Evolutionary conservation across 2,113 vertebrate genomes (phyloP).

Genomic region (Rafetus swinhoei): DNA sequence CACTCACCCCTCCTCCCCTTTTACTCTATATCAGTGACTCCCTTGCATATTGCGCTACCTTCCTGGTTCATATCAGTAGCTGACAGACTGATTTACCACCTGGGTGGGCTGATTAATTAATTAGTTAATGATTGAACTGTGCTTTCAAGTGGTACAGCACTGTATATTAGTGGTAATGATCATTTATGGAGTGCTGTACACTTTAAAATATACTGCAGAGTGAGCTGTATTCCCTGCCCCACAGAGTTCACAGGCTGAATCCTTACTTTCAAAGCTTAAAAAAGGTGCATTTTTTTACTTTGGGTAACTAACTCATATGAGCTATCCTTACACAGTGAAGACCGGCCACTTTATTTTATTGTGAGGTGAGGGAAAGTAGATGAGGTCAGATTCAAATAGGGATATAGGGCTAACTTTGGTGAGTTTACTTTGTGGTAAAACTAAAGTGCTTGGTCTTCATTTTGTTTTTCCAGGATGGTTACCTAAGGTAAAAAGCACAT

Average conservation of each 20-base stretch:
- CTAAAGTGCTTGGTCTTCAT: background rate
- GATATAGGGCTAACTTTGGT: background rate
- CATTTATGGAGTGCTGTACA: background rate
- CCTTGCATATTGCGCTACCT: background rate
- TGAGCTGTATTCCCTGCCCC: background rate
- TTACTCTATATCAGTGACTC: background rate
- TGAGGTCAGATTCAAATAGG: background rate
- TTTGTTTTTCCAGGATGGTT: background rate
- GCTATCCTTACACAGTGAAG: background rate
- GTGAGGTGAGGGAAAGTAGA: background rate
- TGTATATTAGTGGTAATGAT: background rate
- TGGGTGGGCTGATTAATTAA: background rate
- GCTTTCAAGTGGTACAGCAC: background rate
- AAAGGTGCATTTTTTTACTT: background rate
- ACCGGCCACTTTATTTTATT: background rate
- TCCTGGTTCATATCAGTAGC: background rate
- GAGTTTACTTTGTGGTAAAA: background rate
- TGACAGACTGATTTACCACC: background rate
- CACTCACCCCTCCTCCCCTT: background rate
- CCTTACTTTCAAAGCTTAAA: background rate
- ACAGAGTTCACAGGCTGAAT: background rate
- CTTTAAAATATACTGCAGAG: background rate
- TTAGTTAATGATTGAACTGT: conserved; percentile 10
- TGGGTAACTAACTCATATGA: background rate
- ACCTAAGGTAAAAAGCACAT: background rate